Conservation (phyloP, 2,797 vertebrate species). For the Xenops minutus region DNA sequence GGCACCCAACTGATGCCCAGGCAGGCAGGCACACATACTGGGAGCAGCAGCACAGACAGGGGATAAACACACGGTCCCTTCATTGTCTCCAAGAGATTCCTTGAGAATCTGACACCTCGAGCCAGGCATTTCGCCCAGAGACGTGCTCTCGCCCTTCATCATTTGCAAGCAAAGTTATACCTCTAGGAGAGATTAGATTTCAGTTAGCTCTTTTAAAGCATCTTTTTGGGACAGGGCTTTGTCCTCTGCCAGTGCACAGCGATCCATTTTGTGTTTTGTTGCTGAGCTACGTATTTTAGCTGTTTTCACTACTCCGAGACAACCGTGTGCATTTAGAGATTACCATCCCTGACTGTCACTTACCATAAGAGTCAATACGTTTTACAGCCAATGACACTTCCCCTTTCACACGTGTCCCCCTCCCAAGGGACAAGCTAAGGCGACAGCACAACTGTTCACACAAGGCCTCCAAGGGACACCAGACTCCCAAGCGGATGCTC, state of each 20-base stretch:
- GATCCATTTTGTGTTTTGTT: neutral
- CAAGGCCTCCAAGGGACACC: neutral
- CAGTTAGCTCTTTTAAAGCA: neutral
- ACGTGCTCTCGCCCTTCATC: neutral
- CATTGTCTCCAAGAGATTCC: neutral
- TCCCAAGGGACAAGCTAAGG: neutral
- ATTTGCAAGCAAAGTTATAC: neutral
- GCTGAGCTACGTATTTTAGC: neutral
- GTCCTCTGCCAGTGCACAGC: neutral
- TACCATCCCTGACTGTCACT: neutral
- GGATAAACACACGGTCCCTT: neutral
- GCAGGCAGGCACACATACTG: accelerated
- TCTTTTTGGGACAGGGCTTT: neutral
- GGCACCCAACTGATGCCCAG: accelerated
- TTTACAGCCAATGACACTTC: neutral
- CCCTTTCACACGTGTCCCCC: neutral
- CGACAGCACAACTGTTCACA: neutral
- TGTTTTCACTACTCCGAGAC: neutral
- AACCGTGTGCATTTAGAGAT: accelerated
- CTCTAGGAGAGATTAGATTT: neutral
- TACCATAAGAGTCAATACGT: neutral
- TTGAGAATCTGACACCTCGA: neutral
- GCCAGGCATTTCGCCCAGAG: neutral
- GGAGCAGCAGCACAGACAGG: neutral
- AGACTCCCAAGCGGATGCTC: neutral